Percentiles rank a stretch among this genome's conserved stretches.
phyloP scores from a whole-genome alignment of 2,888 invertebrate species.

The Cephus spinipes region DNA sequence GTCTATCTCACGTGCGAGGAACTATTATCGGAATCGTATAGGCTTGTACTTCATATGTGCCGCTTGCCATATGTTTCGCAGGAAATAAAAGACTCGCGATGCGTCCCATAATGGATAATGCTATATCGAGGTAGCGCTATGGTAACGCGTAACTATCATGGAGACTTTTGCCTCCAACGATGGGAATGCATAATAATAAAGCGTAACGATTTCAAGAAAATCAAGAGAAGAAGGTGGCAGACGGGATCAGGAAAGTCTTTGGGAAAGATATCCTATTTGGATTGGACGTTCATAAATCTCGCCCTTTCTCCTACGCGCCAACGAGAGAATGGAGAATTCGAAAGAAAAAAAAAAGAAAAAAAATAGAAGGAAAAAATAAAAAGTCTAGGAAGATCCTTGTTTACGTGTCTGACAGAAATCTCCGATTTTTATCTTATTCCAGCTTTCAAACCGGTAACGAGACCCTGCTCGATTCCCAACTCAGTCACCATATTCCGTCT shows the following conservation, averaged over 20 bases:
- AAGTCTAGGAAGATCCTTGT: slow-evolving; percentile 34
- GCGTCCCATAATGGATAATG: background rate
- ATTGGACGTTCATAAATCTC: slow-evolving; percentile 10
- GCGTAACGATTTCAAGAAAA: slow-evolving; percentile 1
- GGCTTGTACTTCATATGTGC: background rate
- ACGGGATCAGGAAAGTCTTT: background rate
- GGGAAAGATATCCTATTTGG: background rate
- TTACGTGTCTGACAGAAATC: slow-evolving; percentile 51
- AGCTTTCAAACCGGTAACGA: slow-evolving; percentile 39
- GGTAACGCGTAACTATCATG: background rate
- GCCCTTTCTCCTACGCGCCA: slow-evolving; percentile 7
- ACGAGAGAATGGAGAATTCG: slow-evolving; percentile 24
- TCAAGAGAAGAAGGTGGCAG: background rate
- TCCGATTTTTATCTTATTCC: slow-evolving; percentile 52
- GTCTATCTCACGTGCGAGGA: background rate
- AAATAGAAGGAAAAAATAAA: slow-evolving; percentile 1
- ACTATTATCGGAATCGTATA: background rate
- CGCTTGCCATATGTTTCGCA: background rate
- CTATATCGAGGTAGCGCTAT: background rate
- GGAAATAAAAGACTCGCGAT: background rate
- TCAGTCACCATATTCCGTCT: slow-evolving; percentile 43
- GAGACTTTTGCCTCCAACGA: background rate
- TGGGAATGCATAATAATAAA: background rate
- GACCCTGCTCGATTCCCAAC: slow-evolving; percentile 40
- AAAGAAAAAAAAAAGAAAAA: slow-evolving; percentile 16